These are phyloP conservation scores for Sinotaia quadrata DNA, from an alignment of 2,888 invertebrate species.

Conservation along the genomic window DNA sequence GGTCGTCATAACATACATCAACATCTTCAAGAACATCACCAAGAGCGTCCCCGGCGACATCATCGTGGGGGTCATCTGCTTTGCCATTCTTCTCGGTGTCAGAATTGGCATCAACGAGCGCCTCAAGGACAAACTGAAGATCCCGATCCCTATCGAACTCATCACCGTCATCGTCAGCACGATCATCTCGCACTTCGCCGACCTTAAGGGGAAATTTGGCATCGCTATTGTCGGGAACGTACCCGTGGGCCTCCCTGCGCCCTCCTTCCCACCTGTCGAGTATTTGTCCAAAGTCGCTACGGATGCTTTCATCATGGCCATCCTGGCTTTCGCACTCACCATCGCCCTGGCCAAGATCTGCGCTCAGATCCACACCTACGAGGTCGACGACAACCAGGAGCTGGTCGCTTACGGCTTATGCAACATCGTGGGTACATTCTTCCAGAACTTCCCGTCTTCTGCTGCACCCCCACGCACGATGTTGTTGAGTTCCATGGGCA, in stretches of 20 bases:
- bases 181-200: slow-evolving; percentile 52
- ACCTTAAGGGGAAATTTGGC: slow-evolving; percentile 44
- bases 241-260: slow-evolving; percentile 61
- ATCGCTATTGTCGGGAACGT: slow-evolving; percentile 57
- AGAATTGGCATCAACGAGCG: slow-evolving; percentile 60
- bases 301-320: slow-evolving; percentile 64
- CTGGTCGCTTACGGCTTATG: slow-evolving; percentile 72
- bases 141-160: slow-evolving; percentile 69
- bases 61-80: slow-evolving; percentile 20
- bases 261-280: slow-evolving; percentile 57
- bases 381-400: slow-evolving; percentile 71
- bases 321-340: slow-evolving; percentile 65
- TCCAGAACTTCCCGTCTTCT: slow-evolving; percentile 47
- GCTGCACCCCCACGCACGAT: slow-evolving; percentile 66
- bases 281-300: slow-evolving; percentile 49
- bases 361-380: slow-evolving; percentile 70
- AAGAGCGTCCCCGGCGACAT: slow-evolving; percentile 12
- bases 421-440: slow-evolving; percentile 69
- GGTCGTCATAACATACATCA: slow-evolving; percentile 22
- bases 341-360: slow-evolving; percentile 72
- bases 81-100: slow-evolving; percentile 20
- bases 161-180: slow-evolving; percentile 63
- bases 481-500: slow-evolving; percentile 64
- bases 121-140: slow-evolving; percentile 57
- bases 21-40: slow-evolving; percentile 26